Conservation (phyloP, 1,140 invertebrate genomes). For the Meloidogyne exigua region DNA sequence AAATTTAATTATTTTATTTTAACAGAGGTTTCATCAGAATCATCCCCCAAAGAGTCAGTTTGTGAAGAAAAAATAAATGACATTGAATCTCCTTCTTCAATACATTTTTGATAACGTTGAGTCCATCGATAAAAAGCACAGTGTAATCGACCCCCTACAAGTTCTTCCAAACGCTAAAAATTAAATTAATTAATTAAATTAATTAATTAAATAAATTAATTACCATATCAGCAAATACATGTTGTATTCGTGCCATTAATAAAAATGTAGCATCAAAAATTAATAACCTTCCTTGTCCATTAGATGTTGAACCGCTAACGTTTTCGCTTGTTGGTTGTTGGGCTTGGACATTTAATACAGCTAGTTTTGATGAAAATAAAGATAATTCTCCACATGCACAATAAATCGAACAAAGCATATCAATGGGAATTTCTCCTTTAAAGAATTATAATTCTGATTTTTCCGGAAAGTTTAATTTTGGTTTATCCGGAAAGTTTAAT, state of each 20-base stretch:
- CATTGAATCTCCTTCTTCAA: constrained; percentile 32
- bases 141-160: constrained; percentile 27
- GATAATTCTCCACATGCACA: constrained; percentile 38
- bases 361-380: constrained; percentile 37
- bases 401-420: constrained; percentile 30
- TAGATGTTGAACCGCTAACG: constrained; percentile 18
- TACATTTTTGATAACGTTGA: constrained; percentile 20
- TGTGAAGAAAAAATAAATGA: background rate
- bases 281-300: constrained; percentile 13
- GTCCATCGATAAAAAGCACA: constrained; percentile 38
- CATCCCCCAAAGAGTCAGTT: constrained; percentile 10
- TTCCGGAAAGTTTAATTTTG: background rate
- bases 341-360: constrained; percentile 23
- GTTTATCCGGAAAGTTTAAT: background rate
- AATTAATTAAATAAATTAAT: background rate
- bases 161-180: constrained; percentile 37
- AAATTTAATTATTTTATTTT: constrained; percentile 2
- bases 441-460: background rate
- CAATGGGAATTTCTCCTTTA: constrained; percentile 6
- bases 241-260: constrained; percentile 31
- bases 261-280: constrained; percentile 43
- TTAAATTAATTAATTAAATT: background rate
- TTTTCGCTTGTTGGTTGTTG: constrained; percentile 8
- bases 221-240: constrained; percentile 34
- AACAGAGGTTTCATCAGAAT: constrained; percentile 2